A percentile compares a stretch with the other conserved stretches of the same genome.
These are phyloP conservation scores for Perca flavescens DNA, from an alignment of 2,113 vertebrate species.

Conservation along the genomic window DNA sequence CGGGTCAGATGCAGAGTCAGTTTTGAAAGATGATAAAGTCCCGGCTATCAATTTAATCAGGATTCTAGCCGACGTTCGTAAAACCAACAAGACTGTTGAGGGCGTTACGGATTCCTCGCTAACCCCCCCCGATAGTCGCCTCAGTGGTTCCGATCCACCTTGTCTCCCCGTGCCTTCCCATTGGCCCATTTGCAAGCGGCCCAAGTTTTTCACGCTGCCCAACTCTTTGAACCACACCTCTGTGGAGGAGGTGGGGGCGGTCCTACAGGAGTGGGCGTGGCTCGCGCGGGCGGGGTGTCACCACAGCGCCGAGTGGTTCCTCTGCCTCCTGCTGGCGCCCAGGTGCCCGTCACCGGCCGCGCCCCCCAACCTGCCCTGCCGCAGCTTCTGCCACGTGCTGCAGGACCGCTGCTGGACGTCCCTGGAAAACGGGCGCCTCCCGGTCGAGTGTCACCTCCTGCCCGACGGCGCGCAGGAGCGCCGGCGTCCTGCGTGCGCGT, in stretches of 20 bases:
- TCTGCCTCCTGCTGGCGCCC: slow-evolving; percentile 91
- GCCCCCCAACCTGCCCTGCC: slow-evolving; percentile 84
- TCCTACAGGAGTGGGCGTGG: slow-evolving; percentile 85
- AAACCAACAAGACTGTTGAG: slow-evolving; percentile 10
- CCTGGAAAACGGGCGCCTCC: slow-evolving; percentile 83
- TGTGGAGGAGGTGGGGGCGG: slow-evolving; percentile 79
- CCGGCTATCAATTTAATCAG: slow-evolving; percentile 7
- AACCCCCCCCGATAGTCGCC: slow-evolving; percentile 38
- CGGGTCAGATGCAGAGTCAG: slow-evolving; percentile 12
- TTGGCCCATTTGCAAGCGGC: slow-evolving; percentile 85
- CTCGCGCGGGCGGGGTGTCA: slow-evolving; percentile 87
- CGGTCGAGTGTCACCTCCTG: slow-evolving; percentile 88
- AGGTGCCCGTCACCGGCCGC: slow-evolving; percentile 68
- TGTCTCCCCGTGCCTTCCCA: slow-evolving; percentile 82
- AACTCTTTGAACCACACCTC: slow-evolving; percentile 88
- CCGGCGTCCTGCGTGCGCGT: slow-evolving; percentile 84
- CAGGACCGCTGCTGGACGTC: slow-evolving; percentile 90
- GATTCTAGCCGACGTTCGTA: not conserved
- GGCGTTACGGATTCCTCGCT: slow-evolving; percentile 22
- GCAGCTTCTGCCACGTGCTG: slow-evolving; percentile 90
- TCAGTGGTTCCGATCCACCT: slow-evolving; percentile 28
- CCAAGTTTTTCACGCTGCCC: slow-evolving; percentile 81
- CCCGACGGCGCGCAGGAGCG: slow-evolving; percentile 82
- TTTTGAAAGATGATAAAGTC: not conserved
- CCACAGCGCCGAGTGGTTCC: slow-evolving; percentile 88